Evolutionary conservation across 2,113 vertebrate genomes (phyloP).

Genomic region (Lepisosteus oculatus): DNA sequence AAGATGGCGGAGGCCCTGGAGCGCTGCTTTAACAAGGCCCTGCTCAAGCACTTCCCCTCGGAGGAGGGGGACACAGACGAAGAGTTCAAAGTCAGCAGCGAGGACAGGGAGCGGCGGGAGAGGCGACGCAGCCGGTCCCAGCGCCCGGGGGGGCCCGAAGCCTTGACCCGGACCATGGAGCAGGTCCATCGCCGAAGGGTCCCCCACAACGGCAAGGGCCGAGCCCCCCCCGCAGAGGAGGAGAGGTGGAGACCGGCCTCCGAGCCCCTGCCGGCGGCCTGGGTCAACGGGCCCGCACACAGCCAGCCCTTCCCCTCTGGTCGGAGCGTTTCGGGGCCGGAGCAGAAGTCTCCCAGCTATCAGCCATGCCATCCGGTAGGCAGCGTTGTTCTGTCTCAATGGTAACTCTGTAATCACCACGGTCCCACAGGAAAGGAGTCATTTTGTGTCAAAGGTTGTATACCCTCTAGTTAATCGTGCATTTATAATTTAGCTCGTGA

Average conservation of each 20-base stretch:
- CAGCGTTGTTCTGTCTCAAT: conserved; percentile 8
- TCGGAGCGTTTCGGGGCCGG: conserved; percentile 40
- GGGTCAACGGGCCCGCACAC: conserved; percentile 54
- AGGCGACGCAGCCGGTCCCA: conserved; percentile 72
- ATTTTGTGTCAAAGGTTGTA: not conserved
- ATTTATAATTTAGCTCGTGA: too few species aligned
- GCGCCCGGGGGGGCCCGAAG: conserved; percentile 67
- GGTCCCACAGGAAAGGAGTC: not conserved
- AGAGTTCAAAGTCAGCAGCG: conserved; percentile 82
- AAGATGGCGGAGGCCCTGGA: conserved; percentile 94
- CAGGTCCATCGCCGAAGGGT: conserved; percentile 66
- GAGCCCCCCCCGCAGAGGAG: conserved; percentile 42
- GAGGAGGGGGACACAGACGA: conserved; percentile 97
- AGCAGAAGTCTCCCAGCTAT: conserved; percentile 42
- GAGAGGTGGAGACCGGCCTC: conserved; percentile 33
- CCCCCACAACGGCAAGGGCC: conserved; percentile 61
- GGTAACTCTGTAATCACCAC: not conserved
- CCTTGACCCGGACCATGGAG: conserved; percentile 66
- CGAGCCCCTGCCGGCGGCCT: conserved; percentile 44
- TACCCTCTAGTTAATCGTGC: too few species aligned
- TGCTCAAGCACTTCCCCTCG: conserved; percentile 91
- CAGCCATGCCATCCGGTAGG: conserved; percentile 60
- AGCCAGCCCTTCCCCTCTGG: conserved; percentile 53
- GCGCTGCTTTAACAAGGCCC: conserved; percentile 87
- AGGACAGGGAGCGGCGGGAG: conserved; percentile 79